Base-by-base conservation (phyloP, 1,140 invertebrate genomes). In the Aphaenogaster rudis region DNA sequence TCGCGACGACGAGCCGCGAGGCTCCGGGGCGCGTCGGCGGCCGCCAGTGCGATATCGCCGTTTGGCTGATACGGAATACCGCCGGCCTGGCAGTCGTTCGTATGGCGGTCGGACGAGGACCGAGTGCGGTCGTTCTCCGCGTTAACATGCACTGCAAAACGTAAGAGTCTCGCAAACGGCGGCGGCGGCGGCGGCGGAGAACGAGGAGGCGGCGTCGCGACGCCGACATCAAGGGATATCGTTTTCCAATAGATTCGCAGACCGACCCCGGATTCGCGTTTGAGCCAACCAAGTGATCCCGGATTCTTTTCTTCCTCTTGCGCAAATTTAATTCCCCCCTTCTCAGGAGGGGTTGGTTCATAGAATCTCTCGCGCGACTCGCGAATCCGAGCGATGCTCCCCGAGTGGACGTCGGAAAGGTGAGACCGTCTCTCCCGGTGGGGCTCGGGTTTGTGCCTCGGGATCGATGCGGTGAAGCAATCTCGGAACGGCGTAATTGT, bases 41-140 rank as follows among this genome's bases (percentile, higher is more conserved):
- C 36, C 61, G 88, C 52, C 86, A 90, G 89, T 90, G 50, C 63
- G 88, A 80, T 90, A 90, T 90, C 88, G 86, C 74, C 85, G 61
- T 36, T 69, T n/a, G 85, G 64, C 69, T 89, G 86, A 87, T 87
- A 63, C 89, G 88, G 78, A 69, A 61, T 39, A 63, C 33, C 67
- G 78, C 36, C 13, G 42, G 59, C 76, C 54, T 67, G 50, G 28
- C 39, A 50, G 82, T 42, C 66, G 57, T 48, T 63, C 72, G 48
- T 33, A 86, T 88, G 87, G 59, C 74, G 66, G n/a, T 50, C 45
- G 63, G 50, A 21, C 50, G 76, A 45, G 71, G 71, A 87, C 61
- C n/a, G 39, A 48, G 21, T 39, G 59, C 82, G 82, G n/a, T 8
- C 15, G 48, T 57, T 48, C 48, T 48, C 50, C 74, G 36, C 74